A percentile compares a stretch with the other conserved stretches of the same genome.
Evolutionary conservation across 2,888 invertebrate species (phyloP).

Genomic region (Drosophila macrospina): DNA sequence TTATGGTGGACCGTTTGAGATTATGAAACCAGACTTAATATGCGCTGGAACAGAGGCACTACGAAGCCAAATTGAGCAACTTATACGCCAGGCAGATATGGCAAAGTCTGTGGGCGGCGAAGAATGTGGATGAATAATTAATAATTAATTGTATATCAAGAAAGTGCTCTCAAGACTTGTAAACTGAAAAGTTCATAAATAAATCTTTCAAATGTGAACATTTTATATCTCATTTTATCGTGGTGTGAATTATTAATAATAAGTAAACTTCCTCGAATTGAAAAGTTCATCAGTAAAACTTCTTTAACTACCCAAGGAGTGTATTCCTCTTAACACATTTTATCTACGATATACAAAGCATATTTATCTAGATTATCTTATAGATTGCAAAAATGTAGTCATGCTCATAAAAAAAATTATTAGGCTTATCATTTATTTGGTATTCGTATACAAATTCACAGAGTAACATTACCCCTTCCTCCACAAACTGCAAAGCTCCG

Average conservation of each 20-base stretch:
- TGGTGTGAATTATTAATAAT: too few species aligned
- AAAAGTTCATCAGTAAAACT: not conserved
- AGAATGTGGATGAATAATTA: constrained; percentile 7
- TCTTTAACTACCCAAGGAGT: not conserved
- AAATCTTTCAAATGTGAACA: too few species aligned
- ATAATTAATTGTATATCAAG: too few species aligned
- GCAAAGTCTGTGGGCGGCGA: constrained; percentile 73
- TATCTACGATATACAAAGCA: not conserved
- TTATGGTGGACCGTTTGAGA: constrained; percentile 86
- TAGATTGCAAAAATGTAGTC: constrained; percentile 4
- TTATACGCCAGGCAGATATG: constrained; percentile 86
- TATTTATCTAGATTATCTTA: not conserved
- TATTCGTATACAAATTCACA: constrained; percentile 7
- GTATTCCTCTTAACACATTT: not conserved
- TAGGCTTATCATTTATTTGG: constrained; percentile 20
- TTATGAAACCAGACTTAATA: constrained; percentile 87
- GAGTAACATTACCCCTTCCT: constrained; percentile 19
- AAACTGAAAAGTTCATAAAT: too few species aligned
- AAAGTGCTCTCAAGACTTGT: too few species aligned
- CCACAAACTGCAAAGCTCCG: constrained; percentile 41
- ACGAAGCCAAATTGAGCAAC: constrained; percentile 85
- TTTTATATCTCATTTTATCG: too few species aligned
- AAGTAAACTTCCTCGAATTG: too few species aligned
- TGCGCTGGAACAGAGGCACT: constrained; percentile 86
- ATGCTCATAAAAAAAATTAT: constrained; percentile 28